A percentile compares a stretch with the other conserved stretches of the same genome.
phyloP scores from a whole-genome alignment of 2,888 invertebrate species.

The Baccha elongata region DNA sequence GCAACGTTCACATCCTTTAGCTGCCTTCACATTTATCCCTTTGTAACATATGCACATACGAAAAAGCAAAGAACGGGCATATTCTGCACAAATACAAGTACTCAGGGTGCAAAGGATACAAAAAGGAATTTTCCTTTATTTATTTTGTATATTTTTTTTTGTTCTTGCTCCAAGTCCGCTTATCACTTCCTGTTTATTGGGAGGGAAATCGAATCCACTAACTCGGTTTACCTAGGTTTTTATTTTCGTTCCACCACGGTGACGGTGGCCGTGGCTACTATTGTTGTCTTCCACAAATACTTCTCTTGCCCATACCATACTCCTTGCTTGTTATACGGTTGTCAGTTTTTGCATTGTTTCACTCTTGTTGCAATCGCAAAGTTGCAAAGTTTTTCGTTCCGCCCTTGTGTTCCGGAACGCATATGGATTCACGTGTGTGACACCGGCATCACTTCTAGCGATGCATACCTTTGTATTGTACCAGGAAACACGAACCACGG shows the following conservation, averaged over 20 bases:
- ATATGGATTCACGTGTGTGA: slow-evolving; percentile 44
- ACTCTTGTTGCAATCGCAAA: slow-evolving; percentile 65
- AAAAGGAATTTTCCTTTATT: slow-evolving; percentile 35
- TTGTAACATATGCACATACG: slow-evolving; percentile 63
- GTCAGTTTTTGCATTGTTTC: slow-evolving; percentile 69
- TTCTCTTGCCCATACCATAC: not conserved
- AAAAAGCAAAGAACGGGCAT: slow-evolving; percentile 40
- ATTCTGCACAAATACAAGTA: slow-evolving; percentile 45
- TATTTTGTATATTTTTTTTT: slow-evolving; percentile 2
- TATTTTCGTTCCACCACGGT: slow-evolving; percentile 49
- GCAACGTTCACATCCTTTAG: slow-evolving; percentile 40
- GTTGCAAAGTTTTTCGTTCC: slow-evolving; percentile 67
- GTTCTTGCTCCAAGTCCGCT: slow-evolving; percentile 55
- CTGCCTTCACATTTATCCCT: slow-evolving; percentile 26
- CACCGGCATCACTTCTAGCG: slow-evolving; percentile 35
- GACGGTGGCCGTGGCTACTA: slow-evolving; percentile 67
- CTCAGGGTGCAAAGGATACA: slow-evolving; percentile 44
- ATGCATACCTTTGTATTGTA: slow-evolving; percentile 53
- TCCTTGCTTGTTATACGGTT: slow-evolving; percentile 13
- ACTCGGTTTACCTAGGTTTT: slow-evolving; percentile 76
- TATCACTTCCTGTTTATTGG: slow-evolving; percentile 78
- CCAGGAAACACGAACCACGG: slow-evolving; percentile 69
- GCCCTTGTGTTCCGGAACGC: slow-evolving; percentile 58
- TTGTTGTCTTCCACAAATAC: slow-evolving; percentile 51
- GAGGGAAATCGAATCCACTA: slow-evolving; percentile 77